phyloP scores from a whole-genome alignment of 2,888 invertebrate genomes.

The Dusona sp. region DNA sequence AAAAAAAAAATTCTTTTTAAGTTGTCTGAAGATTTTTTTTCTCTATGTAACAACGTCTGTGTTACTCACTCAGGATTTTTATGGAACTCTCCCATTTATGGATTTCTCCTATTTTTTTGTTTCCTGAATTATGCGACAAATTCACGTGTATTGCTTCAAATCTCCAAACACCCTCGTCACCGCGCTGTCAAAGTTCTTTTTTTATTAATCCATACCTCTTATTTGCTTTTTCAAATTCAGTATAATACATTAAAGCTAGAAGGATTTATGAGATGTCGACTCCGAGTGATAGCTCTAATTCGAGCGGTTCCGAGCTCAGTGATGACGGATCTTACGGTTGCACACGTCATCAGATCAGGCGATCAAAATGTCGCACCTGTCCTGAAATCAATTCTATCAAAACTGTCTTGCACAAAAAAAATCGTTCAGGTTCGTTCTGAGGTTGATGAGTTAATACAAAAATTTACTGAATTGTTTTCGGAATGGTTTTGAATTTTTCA shows the following conservation, averaged over 20 bases:
- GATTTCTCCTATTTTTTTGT: conserved; percentile 6
- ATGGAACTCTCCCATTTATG: background rate
- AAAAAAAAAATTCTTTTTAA: background rate
- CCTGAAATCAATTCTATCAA: conserved; percentile 28
- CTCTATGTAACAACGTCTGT: background rate
- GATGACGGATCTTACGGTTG: conserved; percentile 49
- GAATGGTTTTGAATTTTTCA: background rate
- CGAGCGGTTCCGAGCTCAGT: conserved; percentile 29
- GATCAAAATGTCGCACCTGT: conserved; percentile 45
- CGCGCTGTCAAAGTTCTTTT: conserved; percentile 49
- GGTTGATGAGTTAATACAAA: background rate
- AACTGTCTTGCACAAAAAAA: conserved; percentile 16
- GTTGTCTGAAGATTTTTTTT: background rate
- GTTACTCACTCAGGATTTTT: no score
- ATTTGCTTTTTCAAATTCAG: conserved; percentile 22
- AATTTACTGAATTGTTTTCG: background rate
- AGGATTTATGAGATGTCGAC: conserved; percentile 53
- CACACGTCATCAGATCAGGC: conserved; percentile 2
- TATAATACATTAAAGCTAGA: background rate
- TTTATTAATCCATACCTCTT: background rate
- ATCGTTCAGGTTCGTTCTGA: conserved; percentile 21
- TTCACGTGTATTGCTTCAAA: conserved; percentile 12
- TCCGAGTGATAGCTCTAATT: conserved; percentile 41
- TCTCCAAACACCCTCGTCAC: conserved; percentile 32
- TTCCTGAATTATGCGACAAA: conserved; percentile 16